phyloP scores from a whole-genome alignment of 1,140 invertebrate species.

The Pentalonia nigronervosa region DNA sequence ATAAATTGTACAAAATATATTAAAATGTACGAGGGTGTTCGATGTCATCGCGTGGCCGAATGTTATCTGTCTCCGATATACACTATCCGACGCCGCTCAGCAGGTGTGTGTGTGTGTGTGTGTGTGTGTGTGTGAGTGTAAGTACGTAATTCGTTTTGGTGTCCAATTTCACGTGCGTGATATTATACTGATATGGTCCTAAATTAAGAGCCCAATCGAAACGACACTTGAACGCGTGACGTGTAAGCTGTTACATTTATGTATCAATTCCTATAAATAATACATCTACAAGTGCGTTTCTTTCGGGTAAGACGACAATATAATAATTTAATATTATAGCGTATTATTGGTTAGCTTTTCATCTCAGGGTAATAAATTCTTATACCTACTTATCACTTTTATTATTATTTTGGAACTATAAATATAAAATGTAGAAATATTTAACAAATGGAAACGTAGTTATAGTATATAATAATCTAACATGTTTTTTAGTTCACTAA shows the following conservation, averaged over 20 bases:
- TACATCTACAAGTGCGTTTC: not conserved
- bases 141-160: not conserved
- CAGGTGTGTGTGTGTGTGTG: not conserved
- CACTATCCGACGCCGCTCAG: not conserved
- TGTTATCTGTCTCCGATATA: not conserved
- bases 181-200: not conserved
- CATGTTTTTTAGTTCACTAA: not conserved
- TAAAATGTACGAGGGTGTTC: not conserved
- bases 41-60: not conserved
- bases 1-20: not conserved
- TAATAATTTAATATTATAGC: not conserved
- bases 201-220: not conserved
- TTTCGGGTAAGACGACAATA: not conserved
- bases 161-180: not conserved
- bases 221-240: not conserved
- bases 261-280: conserved; percentile 25
- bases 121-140: too few relatives aligned
- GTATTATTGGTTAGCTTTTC: not conserved
- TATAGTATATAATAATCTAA: not conserved
- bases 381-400: not conserved
- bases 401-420: not conserved
- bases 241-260: not conserved
- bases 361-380: not conserved
- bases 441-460: not conserved
- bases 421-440: not conserved